Percentiles rank a stretch among this genome's conserved stretches.
Evolutionary conservation across 2,797 vertebrate genomes (phyloP).

Genomic region (Scolopax rusticola): DNA sequence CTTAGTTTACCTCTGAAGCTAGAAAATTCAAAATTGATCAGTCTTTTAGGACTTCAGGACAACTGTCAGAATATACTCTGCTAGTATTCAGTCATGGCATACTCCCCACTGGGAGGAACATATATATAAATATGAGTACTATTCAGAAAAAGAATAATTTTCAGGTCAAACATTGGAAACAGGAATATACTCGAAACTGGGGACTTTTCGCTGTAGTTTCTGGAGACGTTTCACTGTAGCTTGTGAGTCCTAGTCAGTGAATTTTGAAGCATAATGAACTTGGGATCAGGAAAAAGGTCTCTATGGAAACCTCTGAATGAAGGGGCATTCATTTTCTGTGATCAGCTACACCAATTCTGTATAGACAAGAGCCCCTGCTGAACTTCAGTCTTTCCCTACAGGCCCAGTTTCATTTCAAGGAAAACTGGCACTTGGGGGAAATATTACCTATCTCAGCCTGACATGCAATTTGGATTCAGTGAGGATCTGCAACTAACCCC

Average conservation of each 20-base stretch:
- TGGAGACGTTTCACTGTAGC: background rate
- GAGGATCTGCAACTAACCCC: background rate
- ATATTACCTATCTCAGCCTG: background rate
- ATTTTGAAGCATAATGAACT: background rate
- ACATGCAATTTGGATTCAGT: background rate
- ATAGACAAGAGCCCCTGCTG: background rate
- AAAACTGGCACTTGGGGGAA: background rate
- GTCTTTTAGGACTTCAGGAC: background rate
- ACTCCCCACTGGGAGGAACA: background rate
- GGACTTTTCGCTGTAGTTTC: background rate
- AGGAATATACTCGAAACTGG: background rate
- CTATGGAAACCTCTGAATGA: background rate
- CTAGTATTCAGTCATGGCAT: background rate
- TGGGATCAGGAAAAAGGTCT: background rate
- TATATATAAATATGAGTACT: background rate
- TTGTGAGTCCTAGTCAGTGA: background rate
- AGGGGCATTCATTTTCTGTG: background rate
- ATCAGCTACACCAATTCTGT: background rate
- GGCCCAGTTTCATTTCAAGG: background rate
- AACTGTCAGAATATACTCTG: background rate
- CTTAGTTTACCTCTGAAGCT: background rate
- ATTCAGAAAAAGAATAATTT: background rate
- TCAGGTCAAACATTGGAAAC: background rate
- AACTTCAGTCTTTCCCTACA: background rate
- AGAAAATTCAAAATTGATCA: background rate